A percentile compares a stretch with the other conserved stretches of the same genome.
Evolutionary conservation across 2,888 invertebrate species (phyloP).

Genomic region (Atherix ibis): DNA sequence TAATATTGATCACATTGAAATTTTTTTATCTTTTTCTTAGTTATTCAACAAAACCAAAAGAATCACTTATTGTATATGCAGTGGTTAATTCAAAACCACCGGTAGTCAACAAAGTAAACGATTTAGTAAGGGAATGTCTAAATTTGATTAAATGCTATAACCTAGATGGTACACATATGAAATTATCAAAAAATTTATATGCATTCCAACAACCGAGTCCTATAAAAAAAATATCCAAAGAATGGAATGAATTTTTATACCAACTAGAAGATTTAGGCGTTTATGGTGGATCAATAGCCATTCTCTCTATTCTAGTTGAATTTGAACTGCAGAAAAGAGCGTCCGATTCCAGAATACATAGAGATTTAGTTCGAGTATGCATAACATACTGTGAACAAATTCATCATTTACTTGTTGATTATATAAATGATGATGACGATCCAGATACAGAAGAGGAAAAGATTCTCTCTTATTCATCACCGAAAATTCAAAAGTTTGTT

Average conservation of each 20-base stretch:
- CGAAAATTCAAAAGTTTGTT: slow-evolving; percentile 47
- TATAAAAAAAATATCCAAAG: slow-evolving; percentile 33
- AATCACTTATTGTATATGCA: slow-evolving; percentile 23
- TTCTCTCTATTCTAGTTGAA: slow-evolving; percentile 43
- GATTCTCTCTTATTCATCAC: slow-evolving; percentile 43
- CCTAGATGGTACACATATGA: slow-evolving; percentile 17
- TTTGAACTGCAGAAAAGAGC: slow-evolving; percentile 43
- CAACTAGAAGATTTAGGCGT: slow-evolving; percentile 37
- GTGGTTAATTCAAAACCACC: background rate
- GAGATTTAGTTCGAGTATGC: slow-evolving; percentile 18
- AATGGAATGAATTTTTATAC: slow-evolving; percentile 34
- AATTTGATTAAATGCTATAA: slow-evolving; percentile 12
- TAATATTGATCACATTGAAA: background rate
- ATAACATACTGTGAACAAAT: slow-evolving; percentile 29
- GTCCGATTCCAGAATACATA: slow-evolving; percentile 32
- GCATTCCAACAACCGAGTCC: slow-evolving; percentile 24
- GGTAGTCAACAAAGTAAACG: background rate
- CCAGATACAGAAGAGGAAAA: slow-evolving; percentile 14
- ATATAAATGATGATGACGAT: slow-evolving; percentile 28
- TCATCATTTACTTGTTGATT: slow-evolving; percentile 36
- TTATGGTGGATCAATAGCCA: slow-evolving; percentile 43
- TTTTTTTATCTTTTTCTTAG: slow-evolving; percentile 22
- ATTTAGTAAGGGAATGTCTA: slow-evolving; percentile 9
- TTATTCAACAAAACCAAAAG: slow-evolving; percentile 40
- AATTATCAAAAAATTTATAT: slow-evolving; percentile 16